Percentiles rank a stretch among this genome's conserved stretches.
Conservation (phyloP, 2,113 vertebrate genomes). For the Ageneiosus marmoratus region DNA sequence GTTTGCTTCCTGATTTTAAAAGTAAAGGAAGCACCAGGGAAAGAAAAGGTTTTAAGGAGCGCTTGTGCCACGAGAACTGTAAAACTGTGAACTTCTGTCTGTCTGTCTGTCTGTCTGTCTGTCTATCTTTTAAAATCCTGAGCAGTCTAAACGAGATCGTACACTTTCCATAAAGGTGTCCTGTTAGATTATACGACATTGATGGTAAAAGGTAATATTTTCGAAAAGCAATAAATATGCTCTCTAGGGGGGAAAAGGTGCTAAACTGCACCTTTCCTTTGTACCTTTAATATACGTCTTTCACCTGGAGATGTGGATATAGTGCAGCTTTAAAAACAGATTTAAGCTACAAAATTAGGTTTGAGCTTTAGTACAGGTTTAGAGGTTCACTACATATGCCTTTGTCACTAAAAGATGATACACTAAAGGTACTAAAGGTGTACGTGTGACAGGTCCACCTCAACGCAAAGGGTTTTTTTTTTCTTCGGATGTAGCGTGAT, state of each 20-base stretch:
- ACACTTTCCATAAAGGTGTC: constrained; percentile 10
- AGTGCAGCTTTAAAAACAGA: neutral
- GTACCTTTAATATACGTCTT: constrained; percentile 23
- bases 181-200: neutral
- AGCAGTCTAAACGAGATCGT: neutral
- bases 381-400: neutral
- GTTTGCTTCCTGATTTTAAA: neutral
- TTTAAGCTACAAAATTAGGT: neutral
- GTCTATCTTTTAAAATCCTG: too few relatives aligned
- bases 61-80: too few relatives aligned
- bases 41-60: neutral
- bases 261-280: constrained; percentile 17
- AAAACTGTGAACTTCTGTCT: too few relatives aligned
- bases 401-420: neutral
- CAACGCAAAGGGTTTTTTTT: neutral
- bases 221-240: constrained; percentile 22
- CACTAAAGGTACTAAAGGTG: constrained; percentile 8
- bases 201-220: constrained; percentile 16
- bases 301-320: neutral
- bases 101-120: neutral
- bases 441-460: neutral
- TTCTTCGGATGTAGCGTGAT: neutral
- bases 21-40: neutral
- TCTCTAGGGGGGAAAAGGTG: neutral
- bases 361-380: neutral